Base-by-base conservation (phyloP, 1,140 invertebrate species). In the Zaprionus ghesquierei region DNA sequence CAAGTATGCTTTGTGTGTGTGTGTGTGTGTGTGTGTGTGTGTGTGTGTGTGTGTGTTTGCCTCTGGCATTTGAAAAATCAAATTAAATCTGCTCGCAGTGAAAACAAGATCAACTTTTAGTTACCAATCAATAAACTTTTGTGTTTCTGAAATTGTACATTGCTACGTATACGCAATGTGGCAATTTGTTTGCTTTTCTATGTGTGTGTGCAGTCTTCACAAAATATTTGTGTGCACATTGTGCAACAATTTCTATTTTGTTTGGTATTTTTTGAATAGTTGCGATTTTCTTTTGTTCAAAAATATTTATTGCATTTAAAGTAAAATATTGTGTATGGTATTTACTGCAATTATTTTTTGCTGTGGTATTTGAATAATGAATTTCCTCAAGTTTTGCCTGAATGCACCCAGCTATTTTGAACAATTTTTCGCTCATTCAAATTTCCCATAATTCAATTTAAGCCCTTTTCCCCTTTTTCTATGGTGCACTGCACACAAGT, bases 61-160 rank as follows among this genome's bases (percentile, higher is more conserved):
- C 53, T 49, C 22, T 72, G 60, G 56, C 59, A 69, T 71, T 77
- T n/a, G 56, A 51, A 78, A 86, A 85, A 85, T 81, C 79, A 81
- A 87, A 86, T 87, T 54, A 70, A 75, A 61, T 73, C 50, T 75
- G 63, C 50, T 49, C 55, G 72, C 79, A 69, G 69, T 50, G 49
- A 25, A 63, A 75, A 61, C 76, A 71, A 79, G 50, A 79, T 84
- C 59, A 85, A 69, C 35, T 80, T 85, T 77, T 76, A 76, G 72
- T 59, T 63, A 58, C 74, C 81, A 85, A 85, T 86, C 81, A 81
- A 75, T 86, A 75, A 64, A 71, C 61, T 72, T 50, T 60, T 85
- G 46, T 74, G 29, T 70, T 60, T 61, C 54, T 44, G 49, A 49
- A 53, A 44, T 22, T 59, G 23, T 25, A 46, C 35, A 69, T 64